Evolutionary conservation across 2,888 invertebrate genomes (phyloP), one percentile per base, ranked within the genome.

Genomic region (Thymelicus acteon): DNA sequence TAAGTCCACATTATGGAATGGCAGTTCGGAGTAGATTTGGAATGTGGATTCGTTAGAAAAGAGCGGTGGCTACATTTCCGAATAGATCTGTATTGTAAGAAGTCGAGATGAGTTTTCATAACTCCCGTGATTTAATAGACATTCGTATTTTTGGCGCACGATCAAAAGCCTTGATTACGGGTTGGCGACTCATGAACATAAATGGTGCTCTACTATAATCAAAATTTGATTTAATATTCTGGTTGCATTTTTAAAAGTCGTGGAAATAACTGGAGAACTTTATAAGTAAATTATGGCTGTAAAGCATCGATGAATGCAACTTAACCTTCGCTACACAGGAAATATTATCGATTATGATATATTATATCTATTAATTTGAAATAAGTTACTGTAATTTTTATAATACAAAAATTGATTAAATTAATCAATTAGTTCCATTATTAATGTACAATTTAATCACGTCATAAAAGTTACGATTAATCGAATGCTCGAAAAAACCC

Each of bases 91-190:
- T 58, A 63, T 69, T 69, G 62, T 69, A 63, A 40, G 52, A 57
- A 31, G 54, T 54, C 60, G 67, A 61, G 49, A 57, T 62, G 68
- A 63, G 62, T 48, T 68, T 69, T 54, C 62, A 69, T 39, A 69
- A 39, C 44, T 69, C 61, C 52, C 39, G 48, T 58, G 39, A 69
- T 62, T 68, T 68, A 62, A 62, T 68, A 68, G 47, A 54, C n/a
- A 37, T 68, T 57, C 44, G 62, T 19, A 47, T 57, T 68, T 68
- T 69, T 69, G 69, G 69, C 69, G 62, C 40, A n/a, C 37, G 7
- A 39, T 69, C 69, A 69, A 69, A 69, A 69, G 69, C 57, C 54
- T 48, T 58, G 69, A 69, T 63, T 69, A 69, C 69, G 69, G 68
- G 37, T 62, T 69, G 57, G 61, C 44, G 61, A 63, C 62, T 69